Percentiles rank a stretch among this genome's conserved stretches.
Conservation (phyloP, 2,797 vertebrate species). For the Crypturellus tataupa region DNA sequence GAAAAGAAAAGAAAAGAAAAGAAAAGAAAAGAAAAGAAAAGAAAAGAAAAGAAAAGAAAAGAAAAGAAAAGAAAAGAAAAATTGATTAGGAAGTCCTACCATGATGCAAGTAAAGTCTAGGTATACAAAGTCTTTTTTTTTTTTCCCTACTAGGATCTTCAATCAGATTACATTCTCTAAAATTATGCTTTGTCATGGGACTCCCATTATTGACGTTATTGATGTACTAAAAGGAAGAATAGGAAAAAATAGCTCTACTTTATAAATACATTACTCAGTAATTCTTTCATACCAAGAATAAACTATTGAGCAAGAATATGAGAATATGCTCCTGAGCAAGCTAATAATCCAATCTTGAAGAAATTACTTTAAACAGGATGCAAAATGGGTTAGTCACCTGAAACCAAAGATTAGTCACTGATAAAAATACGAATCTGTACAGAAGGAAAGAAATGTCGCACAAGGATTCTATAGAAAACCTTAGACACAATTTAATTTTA, state of each 20-base stretch:
- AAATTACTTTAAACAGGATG: background rate
- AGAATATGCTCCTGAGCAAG: background rate
- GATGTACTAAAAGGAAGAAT: background rate
- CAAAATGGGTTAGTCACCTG: accelerated
- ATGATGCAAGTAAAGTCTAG: background rate
- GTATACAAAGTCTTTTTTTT: background rate
- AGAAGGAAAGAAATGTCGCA: background rate
- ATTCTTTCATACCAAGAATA: no score
- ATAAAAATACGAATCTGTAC: background rate
- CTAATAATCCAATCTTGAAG: background rate
- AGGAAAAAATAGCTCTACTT: background rate
- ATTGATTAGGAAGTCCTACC: background rate
- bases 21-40: no score
- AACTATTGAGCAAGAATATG: no score
- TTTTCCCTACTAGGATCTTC: no score
- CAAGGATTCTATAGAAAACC: background rate
- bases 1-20: no score
- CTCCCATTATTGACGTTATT: background rate
- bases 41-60: no score
- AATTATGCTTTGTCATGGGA: no score
- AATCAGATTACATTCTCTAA: no score
- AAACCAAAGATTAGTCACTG: background rate
- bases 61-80: no score
- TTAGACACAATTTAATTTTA: background rate
- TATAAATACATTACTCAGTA: background rate